Evolutionary conservation across 2,113 vertebrate genomes (phyloP).

Genomic region (Sylvietta virens): DNA sequence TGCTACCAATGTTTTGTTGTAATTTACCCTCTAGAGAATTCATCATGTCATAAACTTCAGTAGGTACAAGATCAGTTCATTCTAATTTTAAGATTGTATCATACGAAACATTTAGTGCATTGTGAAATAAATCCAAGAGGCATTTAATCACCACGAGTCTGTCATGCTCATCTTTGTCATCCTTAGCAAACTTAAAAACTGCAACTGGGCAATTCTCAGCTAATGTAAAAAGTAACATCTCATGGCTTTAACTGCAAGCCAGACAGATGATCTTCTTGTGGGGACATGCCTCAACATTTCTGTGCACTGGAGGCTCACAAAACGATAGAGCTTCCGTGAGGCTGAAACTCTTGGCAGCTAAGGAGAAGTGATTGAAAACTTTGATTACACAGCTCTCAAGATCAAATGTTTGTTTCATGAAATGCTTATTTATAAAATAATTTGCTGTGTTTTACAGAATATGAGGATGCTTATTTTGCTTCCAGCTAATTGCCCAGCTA

Average conservation of each 20-base stretch:
- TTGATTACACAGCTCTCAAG: background rate
- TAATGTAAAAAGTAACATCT: conserved; percentile 47
- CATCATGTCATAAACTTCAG: conserved; percentile 40
- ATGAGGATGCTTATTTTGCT: conserved; percentile 17
- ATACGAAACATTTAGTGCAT: conserved; percentile 7
- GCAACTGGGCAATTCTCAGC: conserved; percentile 56
- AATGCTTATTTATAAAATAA: conserved; percentile 12
- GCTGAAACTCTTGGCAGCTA: conserved; percentile 10
- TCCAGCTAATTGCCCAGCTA: conserved; percentile 26
- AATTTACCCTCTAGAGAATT: conserved; percentile 47
- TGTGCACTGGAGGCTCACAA: conserved; percentile 38
- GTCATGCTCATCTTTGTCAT: conserved; percentile 46
- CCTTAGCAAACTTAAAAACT: conserved; percentile 47
- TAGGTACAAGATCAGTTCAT: conserved; percentile 41
- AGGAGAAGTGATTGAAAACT: conserved; percentile 44
- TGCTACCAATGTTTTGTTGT: conserved; percentile 35
- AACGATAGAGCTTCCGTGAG: background rate
- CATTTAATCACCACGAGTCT: conserved; percentile 39
- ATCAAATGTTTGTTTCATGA: conserved; percentile 33
- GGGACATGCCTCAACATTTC: conserved; percentile 53
- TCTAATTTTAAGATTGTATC: conserved; percentile 54
- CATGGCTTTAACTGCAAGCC: conserved; percentile 37
- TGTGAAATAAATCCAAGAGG: conserved; percentile 52
- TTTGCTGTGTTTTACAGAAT: background rate
- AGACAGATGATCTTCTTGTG: conserved; percentile 48